phyloP scores from a whole-genome alignment of 2,113 vertebrate genomes.

The Empidonax alnorum region DNA sequence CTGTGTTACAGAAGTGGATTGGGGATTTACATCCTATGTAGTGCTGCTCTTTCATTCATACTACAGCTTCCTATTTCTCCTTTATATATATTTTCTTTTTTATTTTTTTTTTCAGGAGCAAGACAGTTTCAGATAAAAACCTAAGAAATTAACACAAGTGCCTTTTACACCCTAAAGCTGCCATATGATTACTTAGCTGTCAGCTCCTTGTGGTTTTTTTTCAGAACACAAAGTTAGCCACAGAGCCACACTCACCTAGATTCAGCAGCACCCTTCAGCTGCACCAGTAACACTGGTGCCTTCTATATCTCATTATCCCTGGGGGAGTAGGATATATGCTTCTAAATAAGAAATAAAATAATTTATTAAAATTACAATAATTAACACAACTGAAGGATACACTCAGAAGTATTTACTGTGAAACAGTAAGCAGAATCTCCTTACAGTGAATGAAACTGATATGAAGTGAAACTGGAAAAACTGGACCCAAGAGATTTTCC shows the following conservation, averaged over 20 bases:
- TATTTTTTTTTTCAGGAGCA: background rate
- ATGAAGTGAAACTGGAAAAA: background rate
- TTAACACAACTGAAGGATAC: background rate
- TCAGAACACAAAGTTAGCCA: background rate
- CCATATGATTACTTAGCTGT: background rate
- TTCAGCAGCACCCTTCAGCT: background rate
- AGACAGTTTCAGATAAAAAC: background rate
- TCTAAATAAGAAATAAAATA: background rate
- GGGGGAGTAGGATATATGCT: background rate
- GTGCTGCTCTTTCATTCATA: background rate
- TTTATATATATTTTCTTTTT: background rate
- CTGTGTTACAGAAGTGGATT: background rate
- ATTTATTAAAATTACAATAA: background rate
- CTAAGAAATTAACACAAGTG: background rate
- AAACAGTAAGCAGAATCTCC: background rate
- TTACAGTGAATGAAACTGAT: background rate
- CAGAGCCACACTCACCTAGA: background rate
- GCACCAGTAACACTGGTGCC: background rate
- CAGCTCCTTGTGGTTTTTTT: background rate
- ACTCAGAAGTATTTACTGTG: background rate
- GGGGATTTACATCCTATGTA: background rate
- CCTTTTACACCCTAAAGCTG: background rate
- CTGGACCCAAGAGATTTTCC: background rate
- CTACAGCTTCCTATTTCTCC: background rate
- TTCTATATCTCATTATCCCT: background rate